phyloP scores from a whole-genome alignment of 2,888 invertebrate species.

The Teleiodes luculella region DNA sequence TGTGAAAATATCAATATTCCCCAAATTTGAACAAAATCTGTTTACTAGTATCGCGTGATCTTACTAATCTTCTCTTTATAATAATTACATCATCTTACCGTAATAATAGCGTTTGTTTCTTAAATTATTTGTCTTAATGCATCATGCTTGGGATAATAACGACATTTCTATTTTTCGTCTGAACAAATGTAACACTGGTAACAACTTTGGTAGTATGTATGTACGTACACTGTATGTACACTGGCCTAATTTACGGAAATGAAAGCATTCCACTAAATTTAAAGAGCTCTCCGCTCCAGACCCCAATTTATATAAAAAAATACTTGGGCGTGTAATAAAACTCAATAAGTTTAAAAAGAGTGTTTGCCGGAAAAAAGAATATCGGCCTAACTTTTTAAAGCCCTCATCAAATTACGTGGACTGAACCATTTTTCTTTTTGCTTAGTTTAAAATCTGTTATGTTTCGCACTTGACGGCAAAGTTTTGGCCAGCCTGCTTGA shows the following conservation, averaged over 20 bases:
- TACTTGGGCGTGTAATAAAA: constrained; percentile 9
- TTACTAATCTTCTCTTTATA: no score
- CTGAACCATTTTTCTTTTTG: constrained; percentile 6
- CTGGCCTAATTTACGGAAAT: not conserved
- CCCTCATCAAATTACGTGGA: constrained; percentile 11
- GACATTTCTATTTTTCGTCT: no score
- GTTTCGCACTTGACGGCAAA: not conserved
- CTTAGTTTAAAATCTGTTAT: constrained; percentile 6
- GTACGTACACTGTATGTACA: no score
- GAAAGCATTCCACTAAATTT: not conserved
- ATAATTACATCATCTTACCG: no score
- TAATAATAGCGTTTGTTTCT: no score
- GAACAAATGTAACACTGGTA: no score
- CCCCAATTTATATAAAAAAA: constrained; percentile 7
- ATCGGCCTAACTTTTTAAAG: constrained; percentile 9
- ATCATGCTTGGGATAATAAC: no score
- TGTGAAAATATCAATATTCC: no score
- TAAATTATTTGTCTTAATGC: no score
- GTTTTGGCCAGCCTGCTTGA: not conserved
- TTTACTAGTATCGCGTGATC: no score
- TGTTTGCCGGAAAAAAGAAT: constrained; percentile 8
- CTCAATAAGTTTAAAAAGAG: constrained; percentile 11
- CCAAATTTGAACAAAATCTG: no score
- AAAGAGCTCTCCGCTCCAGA: not conserved
- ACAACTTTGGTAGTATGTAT: no score